Evolutionary conservation across 1,140 invertebrate species (phyloP), one percentile per base, ranked within the genome.

Genomic region (Myzus persicae): DNA sequence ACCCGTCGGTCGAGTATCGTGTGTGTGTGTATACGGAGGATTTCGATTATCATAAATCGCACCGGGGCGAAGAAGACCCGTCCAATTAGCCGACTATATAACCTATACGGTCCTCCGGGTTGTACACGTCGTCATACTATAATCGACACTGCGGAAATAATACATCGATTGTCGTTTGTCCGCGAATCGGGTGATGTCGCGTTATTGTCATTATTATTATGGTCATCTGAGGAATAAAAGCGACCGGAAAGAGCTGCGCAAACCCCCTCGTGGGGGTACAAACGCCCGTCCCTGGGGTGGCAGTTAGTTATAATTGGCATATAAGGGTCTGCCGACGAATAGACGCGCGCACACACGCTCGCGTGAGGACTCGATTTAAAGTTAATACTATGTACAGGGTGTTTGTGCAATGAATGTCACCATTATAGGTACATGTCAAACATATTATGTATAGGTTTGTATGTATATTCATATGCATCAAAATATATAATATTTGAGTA

Each of bases 251-350:
- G 76, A 48, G 36, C 44, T 31, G 36, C 51, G n/a, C 51, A 91
- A 44, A 91, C 90, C 90, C 42, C 38, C 42, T 42, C 36, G 67
- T 76, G 59, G 26, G 54, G 40, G 31, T 40, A 42, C 42, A 26
- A 46, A 40, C 24, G 44, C 81, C 18, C 46, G 90, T 93, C 91
- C 91, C 91, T 54, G 11, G 91, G 91, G 91, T 85, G 91, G 91
- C 91, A 93, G 91, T 93, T 93, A 93, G 91, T 93, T 93, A 93
- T 93, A 93, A 93, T 93, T 93, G 91, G 91, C 91, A 93, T 85
- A 18, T 93, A 93, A 93, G 91, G 91, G 91, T 93, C 76, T 82
- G 36, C 36, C 54, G 36, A 76, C 84, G 42, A 26, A 26, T 11
- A 31, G 26, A 26, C 82, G 11, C 26, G 31, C 51, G 3, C 24